These are phyloP conservation scores for Drosophila nr. perissopoda DNA, from an alignment of 2,888 invertebrate genomes.

Conservation along the genomic window DNA sequence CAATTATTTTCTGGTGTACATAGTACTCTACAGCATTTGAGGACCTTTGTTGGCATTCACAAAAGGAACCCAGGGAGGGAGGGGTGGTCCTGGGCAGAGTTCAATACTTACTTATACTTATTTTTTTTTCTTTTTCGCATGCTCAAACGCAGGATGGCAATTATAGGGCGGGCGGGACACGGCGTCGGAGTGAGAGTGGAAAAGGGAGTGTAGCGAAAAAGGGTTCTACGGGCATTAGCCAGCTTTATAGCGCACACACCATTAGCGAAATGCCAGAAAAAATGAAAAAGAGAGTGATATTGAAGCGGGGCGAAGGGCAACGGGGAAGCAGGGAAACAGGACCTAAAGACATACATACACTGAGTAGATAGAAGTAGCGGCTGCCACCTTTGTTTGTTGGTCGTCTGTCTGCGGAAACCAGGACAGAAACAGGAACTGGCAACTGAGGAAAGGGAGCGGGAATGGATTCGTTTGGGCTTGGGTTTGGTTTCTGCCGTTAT, in stretches of 20 bases:
- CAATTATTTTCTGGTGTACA: slow-evolving; percentile 44
- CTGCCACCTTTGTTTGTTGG: slow-evolving; percentile 52
- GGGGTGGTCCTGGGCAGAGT: background rate
- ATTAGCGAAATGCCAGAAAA: slow-evolving; percentile 55
- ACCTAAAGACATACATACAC: slow-evolving; percentile 22
- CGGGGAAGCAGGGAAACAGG: background rate
- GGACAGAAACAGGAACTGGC: slow-evolving; percentile 14
- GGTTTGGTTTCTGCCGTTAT: slow-evolving; percentile 6
- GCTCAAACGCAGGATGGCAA: slow-evolving; percentile 49
- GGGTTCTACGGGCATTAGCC: slow-evolving; percentile 63
- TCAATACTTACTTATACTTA: slow-evolving; percentile 34
- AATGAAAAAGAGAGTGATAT: background rate
- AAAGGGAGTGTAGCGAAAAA: slow-evolving; percentile 36
- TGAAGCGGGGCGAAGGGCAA: background rate
- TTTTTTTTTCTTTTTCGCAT: slow-evolving; percentile 32
- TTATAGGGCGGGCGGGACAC: slow-evolving; percentile 33
- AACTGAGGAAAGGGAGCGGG: slow-evolving; percentile 8
- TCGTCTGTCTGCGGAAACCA: slow-evolving; percentile 41
- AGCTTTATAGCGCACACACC: slow-evolving; percentile 65
- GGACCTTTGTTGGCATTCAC: slow-evolving; percentile 44
- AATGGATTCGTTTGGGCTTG: slow-evolving; percentile 1
- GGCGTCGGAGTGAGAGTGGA: slow-evolving; percentile 8
- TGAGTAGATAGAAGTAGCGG: slow-evolving; percentile 30
- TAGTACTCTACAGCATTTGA: slow-evolving; percentile 25
- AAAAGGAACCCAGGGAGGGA: slow-evolving; percentile 26